phyloP scores from a whole-genome alignment of 2,797 vertebrate genomes.

The Gadopsis marmoratus region DNA sequence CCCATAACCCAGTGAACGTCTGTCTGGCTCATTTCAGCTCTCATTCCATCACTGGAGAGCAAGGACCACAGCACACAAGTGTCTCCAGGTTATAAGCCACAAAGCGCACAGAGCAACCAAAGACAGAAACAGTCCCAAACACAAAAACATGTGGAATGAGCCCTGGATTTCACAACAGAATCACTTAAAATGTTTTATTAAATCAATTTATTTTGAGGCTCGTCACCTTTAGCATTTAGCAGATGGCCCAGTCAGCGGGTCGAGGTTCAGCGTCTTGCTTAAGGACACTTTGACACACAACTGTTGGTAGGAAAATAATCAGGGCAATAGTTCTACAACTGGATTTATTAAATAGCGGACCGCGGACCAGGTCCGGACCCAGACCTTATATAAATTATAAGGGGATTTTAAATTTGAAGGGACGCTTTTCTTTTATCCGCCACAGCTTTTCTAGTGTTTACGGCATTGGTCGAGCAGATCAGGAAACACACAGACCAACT shows the following conservation, averaged over 20 bases:
- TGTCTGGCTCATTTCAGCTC: not conserved
- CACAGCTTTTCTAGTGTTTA: too few relatives aligned
- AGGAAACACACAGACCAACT: too few relatives aligned
- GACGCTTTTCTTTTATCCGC: too few relatives aligned
- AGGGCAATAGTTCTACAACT: too few relatives aligned
- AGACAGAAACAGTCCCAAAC: not conserved
- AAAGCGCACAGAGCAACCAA: conserved; percentile 11
- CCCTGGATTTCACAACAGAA: conserved; percentile 18
- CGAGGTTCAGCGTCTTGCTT: conserved; percentile 19
- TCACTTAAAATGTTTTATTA: not conserved
- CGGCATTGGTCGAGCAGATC: too few relatives aligned
- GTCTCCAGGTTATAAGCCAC: conserved; percentile 43
- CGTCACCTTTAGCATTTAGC: conserved; percentile 5
- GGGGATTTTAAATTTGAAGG: too few relatives aligned
- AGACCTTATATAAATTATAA: too few relatives aligned
- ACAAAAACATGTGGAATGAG: conserved; percentile 8
- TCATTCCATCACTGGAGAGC: conserved; percentile 12
- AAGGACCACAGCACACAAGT: conserved; percentile 28
- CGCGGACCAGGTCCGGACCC: too few relatives aligned
- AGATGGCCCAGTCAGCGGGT: conserved; percentile 16
- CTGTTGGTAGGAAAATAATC: not conserved
- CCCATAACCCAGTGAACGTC: conserved; percentile 39
- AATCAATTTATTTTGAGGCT: not conserved
- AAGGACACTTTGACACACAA: conserved; percentile 25
- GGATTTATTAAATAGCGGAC: too few relatives aligned